Percentiles rank a stretch among this genome's conserved stretches.
Evolutionary conservation across 2,113 vertebrate genomes (phyloP).

Genomic region (Burhinus oedicnemus): DNA sequence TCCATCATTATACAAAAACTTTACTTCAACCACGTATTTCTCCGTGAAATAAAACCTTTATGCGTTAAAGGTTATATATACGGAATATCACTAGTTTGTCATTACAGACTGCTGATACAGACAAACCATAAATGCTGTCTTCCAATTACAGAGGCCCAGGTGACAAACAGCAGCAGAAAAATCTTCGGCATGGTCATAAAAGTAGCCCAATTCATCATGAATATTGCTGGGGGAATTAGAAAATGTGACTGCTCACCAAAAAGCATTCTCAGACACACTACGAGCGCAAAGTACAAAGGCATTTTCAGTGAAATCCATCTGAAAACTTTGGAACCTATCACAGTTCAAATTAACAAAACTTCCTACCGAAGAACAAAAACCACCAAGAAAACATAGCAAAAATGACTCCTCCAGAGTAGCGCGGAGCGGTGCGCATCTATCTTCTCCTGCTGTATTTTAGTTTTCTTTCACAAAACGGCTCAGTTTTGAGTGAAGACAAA

Average conservation of each 20-base stretch:
- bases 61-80: neutral
- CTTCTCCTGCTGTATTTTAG: neutral
- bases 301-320: neutral
- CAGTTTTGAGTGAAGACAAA: neutral
- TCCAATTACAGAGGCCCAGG: neutral
- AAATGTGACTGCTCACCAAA: neutral
- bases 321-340: neutral
- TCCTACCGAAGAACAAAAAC: neutral
- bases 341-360: neutral
- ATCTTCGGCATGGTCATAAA: neutral
- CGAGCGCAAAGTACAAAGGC: neutral
- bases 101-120: neutral
- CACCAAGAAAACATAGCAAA: rapidly evolving
- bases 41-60: neutral
- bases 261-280: neutral
- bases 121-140: neutral
- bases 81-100: neutral
- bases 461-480: neutral
- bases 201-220: neutral
- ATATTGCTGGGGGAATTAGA: neutral
- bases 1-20: neutral
- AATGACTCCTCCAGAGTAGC: neutral
- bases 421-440: neutral
- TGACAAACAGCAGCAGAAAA: neutral
- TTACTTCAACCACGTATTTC: neutral